phyloP scores from a whole-genome alignment of 2,888 invertebrate species.

The Craniophora ligustri region DNA sequence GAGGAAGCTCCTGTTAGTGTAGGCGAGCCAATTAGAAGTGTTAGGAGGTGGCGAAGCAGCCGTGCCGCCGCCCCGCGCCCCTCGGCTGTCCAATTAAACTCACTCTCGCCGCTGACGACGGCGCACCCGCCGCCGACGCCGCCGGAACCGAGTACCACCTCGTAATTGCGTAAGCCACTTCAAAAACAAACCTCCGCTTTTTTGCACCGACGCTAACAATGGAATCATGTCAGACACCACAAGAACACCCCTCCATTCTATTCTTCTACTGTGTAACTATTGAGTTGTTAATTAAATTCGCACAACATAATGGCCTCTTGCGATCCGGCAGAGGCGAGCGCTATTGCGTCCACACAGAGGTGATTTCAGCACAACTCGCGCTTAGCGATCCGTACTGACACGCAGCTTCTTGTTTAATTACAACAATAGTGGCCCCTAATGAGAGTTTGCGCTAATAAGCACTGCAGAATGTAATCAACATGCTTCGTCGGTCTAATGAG shows the following conservation, averaged over 20 bases:
- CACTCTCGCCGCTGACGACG: slow-evolving; percentile 62
- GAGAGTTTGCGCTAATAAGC: slow-evolving; percentile 88
- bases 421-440: slow-evolving; percentile 88
- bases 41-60: slow-evolving; percentile 64
- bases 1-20: slow-evolving; percentile 78
- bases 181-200: slow-evolving; percentile 81
- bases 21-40: slow-evolving; percentile 85
- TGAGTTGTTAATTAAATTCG: slow-evolving; percentile 88
- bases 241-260: slow-evolving; percentile 81
- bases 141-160: slow-evolving; percentile 69
- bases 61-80: slow-evolving; percentile 59
- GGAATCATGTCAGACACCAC: slow-evolving; percentile 83
- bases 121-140: slow-evolving; percentile 59
- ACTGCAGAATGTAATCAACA: slow-evolving; percentile 88
- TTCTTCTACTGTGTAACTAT: slow-evolving; percentile 77
- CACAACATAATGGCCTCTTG: slow-evolving; percentile 70
- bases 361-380: slow-evolving; percentile 63
- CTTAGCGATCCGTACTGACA: slow-evolving; percentile 69
- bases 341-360: slow-evolving; percentile 67
- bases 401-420: slow-evolving; percentile 87
- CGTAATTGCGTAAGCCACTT: slow-evolving; percentile 86
- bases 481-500: slow-evolving; percentile 87
- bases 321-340: slow-evolving; percentile 44
- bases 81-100: slow-evolving; percentile 84
- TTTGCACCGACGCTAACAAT: slow-evolving; percentile 83